These are phyloP conservation scores for Harpalus rufipes DNA, from an alignment of 2,888 invertebrate species.

Conservation along the genomic window DNA sequence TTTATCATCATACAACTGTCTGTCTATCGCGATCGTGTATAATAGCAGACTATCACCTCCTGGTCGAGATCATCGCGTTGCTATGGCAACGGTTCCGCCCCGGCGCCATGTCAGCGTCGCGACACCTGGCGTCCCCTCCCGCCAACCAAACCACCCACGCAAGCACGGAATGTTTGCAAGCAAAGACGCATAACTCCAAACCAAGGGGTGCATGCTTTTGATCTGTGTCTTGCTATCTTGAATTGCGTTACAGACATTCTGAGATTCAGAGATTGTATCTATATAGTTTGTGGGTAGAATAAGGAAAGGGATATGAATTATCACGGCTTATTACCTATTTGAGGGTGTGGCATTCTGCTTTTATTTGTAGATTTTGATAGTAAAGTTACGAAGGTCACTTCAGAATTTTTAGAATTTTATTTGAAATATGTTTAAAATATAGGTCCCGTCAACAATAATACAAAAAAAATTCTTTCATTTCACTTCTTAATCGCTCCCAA, in stretches of 20 bases:
- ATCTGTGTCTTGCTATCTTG: conserved; percentile 42
- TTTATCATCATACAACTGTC: too few species aligned
- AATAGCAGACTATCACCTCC: conserved; percentile 17
- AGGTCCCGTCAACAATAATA: too few species aligned
- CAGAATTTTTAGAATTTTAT: too few species aligned
- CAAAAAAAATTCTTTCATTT: too few species aligned
- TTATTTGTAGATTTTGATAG: too few species aligned
- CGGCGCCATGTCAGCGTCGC: conserved; percentile 60
- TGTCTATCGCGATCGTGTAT: too few species aligned
- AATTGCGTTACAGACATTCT: conserved; percentile 18
- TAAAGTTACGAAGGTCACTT: too few species aligned
- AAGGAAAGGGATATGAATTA: not conserved
- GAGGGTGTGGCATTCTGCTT: too few species aligned
- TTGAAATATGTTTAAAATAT: too few species aligned
- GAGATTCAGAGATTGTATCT: not conserved
- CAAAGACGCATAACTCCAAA: conserved; percentile 1
- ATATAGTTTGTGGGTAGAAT: not conserved
- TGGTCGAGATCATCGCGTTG: conserved; percentile 22
- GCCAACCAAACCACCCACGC: not conserved
- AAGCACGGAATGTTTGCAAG: conserved; percentile 17
- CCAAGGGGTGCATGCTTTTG: not conserved
- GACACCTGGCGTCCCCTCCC: conserved; percentile 40
- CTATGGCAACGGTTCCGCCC: conserved; percentile 53
- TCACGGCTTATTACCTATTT: not conserved
- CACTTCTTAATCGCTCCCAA: too few species aligned